These are phyloP conservation scores for Chaunax sp. DNA, from an alignment of 2,797 vertebrate species.

Conservation along the genomic window DNA sequence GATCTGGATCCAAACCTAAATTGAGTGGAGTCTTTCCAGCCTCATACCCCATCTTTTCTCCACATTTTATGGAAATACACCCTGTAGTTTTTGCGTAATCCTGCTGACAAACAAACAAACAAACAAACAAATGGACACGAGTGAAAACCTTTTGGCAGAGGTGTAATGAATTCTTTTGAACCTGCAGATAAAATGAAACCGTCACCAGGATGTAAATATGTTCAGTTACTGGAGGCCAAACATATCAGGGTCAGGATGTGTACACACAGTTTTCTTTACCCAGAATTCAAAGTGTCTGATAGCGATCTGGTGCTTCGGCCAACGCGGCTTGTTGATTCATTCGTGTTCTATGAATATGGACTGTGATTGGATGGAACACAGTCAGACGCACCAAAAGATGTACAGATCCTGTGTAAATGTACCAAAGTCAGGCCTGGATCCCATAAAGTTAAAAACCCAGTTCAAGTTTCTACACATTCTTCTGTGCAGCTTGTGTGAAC, in stretches of 20 bases:
- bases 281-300: constrained; percentile 38
- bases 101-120: too few species aligned
- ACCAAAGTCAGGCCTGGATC: neutral
- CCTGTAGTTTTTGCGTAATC: too few species aligned
- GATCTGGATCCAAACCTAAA: too few species aligned
- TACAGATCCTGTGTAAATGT: constrained; percentile 42
- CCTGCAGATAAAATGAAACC: neutral
- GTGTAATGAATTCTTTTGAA: too few species aligned
- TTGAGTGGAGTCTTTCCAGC: too few species aligned
- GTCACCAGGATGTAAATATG: too few species aligned
- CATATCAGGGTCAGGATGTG: constrained; percentile 27
- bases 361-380: constrained; percentile 45
- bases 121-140: too few species aligned
- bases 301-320: constrained; percentile 23
- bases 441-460: neutral
- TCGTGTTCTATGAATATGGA: constrained; percentile 5
- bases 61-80: too few species aligned
- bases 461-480: neutral
- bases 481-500: neutral
- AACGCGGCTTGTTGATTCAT: constrained; percentile 43
- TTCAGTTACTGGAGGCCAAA: neutral
- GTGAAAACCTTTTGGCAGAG: too few species aligned
- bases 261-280: constrained; percentile 26
- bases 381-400: constrained; percentile 26
- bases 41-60: too few species aligned